phyloP scores from a whole-genome alignment of 2,888 invertebrate genomes.

The Chloroclystis v-ata region DNA sequence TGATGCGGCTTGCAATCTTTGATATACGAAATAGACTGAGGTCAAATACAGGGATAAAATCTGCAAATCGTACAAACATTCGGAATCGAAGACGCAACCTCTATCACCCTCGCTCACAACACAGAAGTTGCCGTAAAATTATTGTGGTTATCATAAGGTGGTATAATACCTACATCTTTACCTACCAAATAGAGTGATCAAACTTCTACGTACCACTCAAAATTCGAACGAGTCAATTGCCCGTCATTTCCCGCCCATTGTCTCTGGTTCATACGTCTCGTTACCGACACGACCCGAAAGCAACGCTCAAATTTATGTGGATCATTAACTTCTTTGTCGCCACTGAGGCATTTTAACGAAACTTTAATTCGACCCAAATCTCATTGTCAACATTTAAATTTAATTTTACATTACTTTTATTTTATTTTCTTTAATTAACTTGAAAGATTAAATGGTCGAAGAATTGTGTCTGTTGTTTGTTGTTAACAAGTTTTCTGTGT shows the following conservation, averaged over 20 bases:
- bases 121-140: too few relatives aligned
- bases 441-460: too few relatives aligned
- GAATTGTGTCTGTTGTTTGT: neutral
- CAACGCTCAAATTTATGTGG: conserved; percentile 57
- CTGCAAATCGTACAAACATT: too few relatives aligned
- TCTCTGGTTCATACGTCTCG: conserved; percentile 61
- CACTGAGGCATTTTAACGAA: conserved; percentile 62
- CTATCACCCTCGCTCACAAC: too few relatives aligned
- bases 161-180: too few relatives aligned
- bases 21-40: too few relatives aligned
- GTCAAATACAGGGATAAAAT: too few relatives aligned
- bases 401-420: conserved; percentile 1
- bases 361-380: conserved; percentile 57
- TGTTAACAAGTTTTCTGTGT: neutral
- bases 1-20: too few relatives aligned
- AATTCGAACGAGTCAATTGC: conserved; percentile 54
- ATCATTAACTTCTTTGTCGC: conserved; percentile 56
- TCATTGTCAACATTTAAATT: conserved; percentile 37
- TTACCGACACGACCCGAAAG: conserved; percentile 51
- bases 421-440: neutral
- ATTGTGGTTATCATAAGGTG: too few relatives aligned
- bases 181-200: too few relatives aligned
- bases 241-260: conserved; percentile 56
- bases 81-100: too few relatives aligned
- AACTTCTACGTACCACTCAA: too few relatives aligned